Percentiles rank a stretch among this genome's conserved stretches.
Conservation (phyloP, 2,113 vertebrate species). For the Nibea albiflora region DNA sequence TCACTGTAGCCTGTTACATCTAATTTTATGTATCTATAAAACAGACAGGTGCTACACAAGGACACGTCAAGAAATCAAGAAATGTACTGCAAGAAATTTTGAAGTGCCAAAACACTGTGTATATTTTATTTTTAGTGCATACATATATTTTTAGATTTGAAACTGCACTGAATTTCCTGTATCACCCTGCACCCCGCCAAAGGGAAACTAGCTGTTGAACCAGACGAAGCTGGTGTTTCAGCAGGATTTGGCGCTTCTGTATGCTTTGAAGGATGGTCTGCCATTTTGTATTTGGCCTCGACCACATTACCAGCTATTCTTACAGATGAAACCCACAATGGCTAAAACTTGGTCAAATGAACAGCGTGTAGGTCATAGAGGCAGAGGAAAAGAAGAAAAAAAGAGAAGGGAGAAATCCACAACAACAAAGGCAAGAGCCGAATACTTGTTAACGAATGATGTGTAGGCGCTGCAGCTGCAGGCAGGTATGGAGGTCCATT, state of each 20-base stretch:
- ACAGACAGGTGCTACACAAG: neutral
- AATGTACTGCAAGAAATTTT: neutral
- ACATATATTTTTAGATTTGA: slow-evolving; percentile 21
- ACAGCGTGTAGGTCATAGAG: slow-evolving; percentile 67
- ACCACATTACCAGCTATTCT: slow-evolving; percentile 44
- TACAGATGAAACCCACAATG: slow-evolving; percentile 47
- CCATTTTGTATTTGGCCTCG: slow-evolving; percentile 45
- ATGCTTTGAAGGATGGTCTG: slow-evolving; percentile 35
- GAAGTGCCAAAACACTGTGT: neutral
- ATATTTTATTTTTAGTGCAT: neutral
- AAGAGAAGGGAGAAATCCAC: slow-evolving; percentile 59
- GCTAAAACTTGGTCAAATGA: slow-evolving; percentile 71
- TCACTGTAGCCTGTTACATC: neutral
- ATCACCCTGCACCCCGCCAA: neutral
- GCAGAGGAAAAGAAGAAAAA: slow-evolving; percentile 48
- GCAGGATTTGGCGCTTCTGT: slow-evolving; percentile 10
- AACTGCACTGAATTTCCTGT: slow-evolving; percentile 1
- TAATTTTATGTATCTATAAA: too few relatives aligned
- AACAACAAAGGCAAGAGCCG: slow-evolving; percentile 73
- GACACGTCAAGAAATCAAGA: neutral
- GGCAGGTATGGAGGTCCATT: slow-evolving; percentile 79
- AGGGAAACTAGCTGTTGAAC: slow-evolving; percentile 18
- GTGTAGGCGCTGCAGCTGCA: slow-evolving; percentile 81
- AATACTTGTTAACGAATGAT: slow-evolving; percentile 82
- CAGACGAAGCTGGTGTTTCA: slow-evolving; percentile 32